Evolutionary conservation across 2,888 invertebrate genomes (phyloP), one percentile per base, ranked within the genome.

Genomic region (Chrysomela aeneicollis): DNA sequence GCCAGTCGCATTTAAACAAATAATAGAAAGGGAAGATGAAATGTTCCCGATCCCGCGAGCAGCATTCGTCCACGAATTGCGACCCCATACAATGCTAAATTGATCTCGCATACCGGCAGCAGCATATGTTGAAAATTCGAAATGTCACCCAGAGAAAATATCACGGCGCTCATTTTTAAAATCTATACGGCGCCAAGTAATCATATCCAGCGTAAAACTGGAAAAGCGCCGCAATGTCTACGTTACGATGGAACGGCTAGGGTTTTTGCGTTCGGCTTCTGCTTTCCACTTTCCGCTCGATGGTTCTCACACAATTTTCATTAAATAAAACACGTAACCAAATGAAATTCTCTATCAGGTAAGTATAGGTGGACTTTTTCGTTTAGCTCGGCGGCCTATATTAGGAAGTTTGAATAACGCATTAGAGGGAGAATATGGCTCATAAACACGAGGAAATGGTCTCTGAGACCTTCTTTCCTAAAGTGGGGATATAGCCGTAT

Each of bases 131-230:
- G 55, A 32, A 59, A 53, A 57, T 63, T 63, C 42, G 51, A 63
- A 63, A 63, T 63, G 63, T 51, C 59, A 64, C 37, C 37, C 46
- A 54, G 10, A 59, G 59, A 46, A 60, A 64, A 59, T 59, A 55
- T 54, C 53, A 59, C 53, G 47, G 53, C 19, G 19, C 53, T 53
- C 59, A 59, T 64, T 64, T 64, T 60, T 59, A 64, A 64, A 64
- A 53, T 64, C 53, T 64, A 54, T 59, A 50, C 59, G 64, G 64
- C 60, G 64, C 59, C 59, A 59, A 59, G 64, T 50, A 59, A 53
- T 60, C 59, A 60, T 64, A 59, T 49, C 63, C 59, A 59, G 55
- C 53, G 51, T 30, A 49, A 61, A 61, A 55, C 21, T 22, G 49
- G 35, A 22, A 35, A 21, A 52, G 49, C 54, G 53, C 47, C 64